phyloP scores from a whole-genome alignment of 2,888 invertebrate genomes.

The Cantharis lateralis region DNA sequence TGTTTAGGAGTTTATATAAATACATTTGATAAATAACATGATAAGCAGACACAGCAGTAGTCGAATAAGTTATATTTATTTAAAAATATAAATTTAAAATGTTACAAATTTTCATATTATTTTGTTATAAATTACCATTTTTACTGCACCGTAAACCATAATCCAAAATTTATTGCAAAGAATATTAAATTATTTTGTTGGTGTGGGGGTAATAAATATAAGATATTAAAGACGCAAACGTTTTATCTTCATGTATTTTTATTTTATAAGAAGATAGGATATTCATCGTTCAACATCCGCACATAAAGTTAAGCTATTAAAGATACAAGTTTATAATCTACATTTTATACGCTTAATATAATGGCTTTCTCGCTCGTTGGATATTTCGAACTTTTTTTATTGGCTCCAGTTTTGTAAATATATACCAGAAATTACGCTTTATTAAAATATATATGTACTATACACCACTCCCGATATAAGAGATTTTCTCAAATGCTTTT shows the following conservation, averaged over 20 bases:
- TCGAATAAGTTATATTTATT: conserved; percentile 48
- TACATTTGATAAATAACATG: conserved; percentile 46
- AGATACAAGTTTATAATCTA: conserved; percentile 58
- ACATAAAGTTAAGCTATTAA: conserved; percentile 56
- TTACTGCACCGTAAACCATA: conserved; percentile 57
- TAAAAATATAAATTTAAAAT: conserved; percentile 35
- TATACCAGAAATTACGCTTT: conserved; percentile 5
- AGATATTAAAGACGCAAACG: conserved; percentile 55
- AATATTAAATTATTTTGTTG: conserved; percentile 58
- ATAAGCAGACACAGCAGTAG: conserved; percentile 45
- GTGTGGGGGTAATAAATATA: conserved; percentile 55
- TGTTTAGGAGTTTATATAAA: conserved; percentile 38
- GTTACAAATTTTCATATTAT: conserved; percentile 51
- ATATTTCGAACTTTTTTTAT: conserved; percentile 28
- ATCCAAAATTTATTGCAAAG: conserved; percentile 57
- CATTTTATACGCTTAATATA: conserved; percentile 48
- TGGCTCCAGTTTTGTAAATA: conserved; percentile 27
- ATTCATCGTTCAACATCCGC: conserved; percentile 55
- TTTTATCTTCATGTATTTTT: conserved; percentile 49
- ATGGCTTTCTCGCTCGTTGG: conserved; percentile 30
- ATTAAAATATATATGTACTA: background rate
- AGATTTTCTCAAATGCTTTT: background rate
- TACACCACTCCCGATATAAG: background rate
- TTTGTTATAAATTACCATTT: conserved; percentile 58
- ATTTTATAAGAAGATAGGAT: conserved; percentile 52